Base-by-base conservation (phyloP, 2,113 vertebrate genomes). In the Rhombomys opimus region DNA sequence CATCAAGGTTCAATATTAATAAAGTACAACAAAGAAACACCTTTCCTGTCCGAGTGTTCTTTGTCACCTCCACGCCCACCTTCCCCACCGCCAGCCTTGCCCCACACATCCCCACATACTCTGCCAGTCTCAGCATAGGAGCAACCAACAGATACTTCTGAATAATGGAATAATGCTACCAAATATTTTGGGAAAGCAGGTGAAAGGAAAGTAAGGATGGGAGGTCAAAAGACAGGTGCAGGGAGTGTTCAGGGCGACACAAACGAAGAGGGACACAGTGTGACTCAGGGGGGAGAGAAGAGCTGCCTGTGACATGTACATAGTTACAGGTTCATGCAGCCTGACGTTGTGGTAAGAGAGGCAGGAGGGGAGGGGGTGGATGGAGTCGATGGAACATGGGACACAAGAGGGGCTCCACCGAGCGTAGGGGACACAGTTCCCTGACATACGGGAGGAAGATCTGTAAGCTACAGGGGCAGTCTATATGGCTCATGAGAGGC, bases 241-340 rank as follows among this genome's bases (percentile, higher is more conserved):
- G 11, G 10, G 13, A 52, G 27, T 11, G 5, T 1, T 76, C 50
- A 8, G 15, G 3, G 23, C 13, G 14, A 23, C 23, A 30, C 10
- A 70, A 1, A 15, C 0, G 65, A 12, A 46, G 38, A 13, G n/a
- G n/a, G n/a, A n/a, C 59, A 17, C 20, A 5, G 22, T 27, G 23
- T 52, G 46, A 63, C 68, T 5, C 7, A 59, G 23, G 50, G 50
- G 5, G 27, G 12, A 72, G 32, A 15, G 46, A 35, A 3, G 1
- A 2, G 5, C 5, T 75, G 32, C 22, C 2, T 5, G 25, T 2
- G 41, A 65, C 57, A 52, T 17, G 17, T 0, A 2, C 7, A 3
- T 5, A 30, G 15, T 3, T 30, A 84, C 30, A 5, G 82, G 57
- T 61, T n/a, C 23, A 2, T 27, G n/a, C 59, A 18, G 13, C n/a